Evolutionary conservation across 2,113 vertebrate genomes (phyloP), one percentile per base, ranked within the genome.

Genomic region (Clarias macrocephalus): DNA sequence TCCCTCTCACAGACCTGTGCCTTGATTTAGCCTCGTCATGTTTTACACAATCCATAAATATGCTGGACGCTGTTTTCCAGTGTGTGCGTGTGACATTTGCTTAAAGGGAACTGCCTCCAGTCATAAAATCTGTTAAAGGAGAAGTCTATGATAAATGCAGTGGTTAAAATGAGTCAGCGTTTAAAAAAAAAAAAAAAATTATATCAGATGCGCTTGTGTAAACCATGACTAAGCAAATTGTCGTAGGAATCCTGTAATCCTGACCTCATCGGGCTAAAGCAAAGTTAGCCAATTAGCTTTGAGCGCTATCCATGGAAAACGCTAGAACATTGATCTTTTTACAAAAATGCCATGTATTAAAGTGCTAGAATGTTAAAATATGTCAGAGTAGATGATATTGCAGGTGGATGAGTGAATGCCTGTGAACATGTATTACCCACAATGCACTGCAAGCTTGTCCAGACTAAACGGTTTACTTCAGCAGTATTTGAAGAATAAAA

Each of bases 151-250:
- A 48, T 48, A 6, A 48, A 48, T 7, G 42, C 2, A 3, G 73
- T 76, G 23, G 15, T 15, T 15, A 1, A 0, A 1, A 52, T 52
- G 5, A 52, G 23, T 60, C 12, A 1, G 60, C 52, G 2, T 25
- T 13, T 28, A n/a, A n/a, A n/a, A n/a, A n/a, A n/a, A n/a, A n/a
- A n/a, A n/a, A n/a, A n/a, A n/a, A n/a, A n/a, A n/a, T 16, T 10
- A 8, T 52, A 2, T 12, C 48, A 8, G 0, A 8, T 48, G 1
- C 5, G 48, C 7, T 48, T 48, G 8, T 7, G 7, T 48, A 6
- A 48, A 66, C 13, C 37, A 75, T 83, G 86, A 87, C 86, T 87
- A 76, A 83, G 57, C 57, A 37, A n/a, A 30, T 75, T 15, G 33
- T 28, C 15, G 62, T 15, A 19, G 37, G 19, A 52, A 65, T 28